Percentiles rank a stretch among this genome's conserved stretches.
These are phyloP conservation scores for Drosophila hamatofila DNA, from an alignment of 2,888 invertebrate genomes.

Conservation along the genomic window DNA sequence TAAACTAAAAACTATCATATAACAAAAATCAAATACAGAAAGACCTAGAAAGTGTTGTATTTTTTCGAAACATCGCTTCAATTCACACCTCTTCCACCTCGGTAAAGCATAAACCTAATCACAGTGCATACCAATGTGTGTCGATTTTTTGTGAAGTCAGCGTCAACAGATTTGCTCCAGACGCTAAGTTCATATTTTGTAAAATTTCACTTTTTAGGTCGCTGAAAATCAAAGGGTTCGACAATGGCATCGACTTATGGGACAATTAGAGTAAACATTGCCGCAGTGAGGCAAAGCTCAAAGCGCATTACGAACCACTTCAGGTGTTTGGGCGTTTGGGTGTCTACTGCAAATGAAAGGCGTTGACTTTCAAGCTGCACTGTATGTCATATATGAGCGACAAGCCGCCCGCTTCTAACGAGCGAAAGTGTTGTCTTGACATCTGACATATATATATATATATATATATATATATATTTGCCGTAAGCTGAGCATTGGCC, in stretches of 20 bases:
- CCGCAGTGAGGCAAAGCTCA: constrained; percentile 38
- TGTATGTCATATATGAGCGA: constrained; percentile 28
- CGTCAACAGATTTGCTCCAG: constrained; percentile 5
- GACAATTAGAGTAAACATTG: constrained; percentile 67
- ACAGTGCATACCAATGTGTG: not conserved
- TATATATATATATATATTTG: constrained; percentile 8
- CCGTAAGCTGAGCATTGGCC: constrained; percentile 29
- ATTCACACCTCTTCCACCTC: not conserved
- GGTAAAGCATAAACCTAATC: not conserved
- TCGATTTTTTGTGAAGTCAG: not conserved
- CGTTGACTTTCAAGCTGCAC: constrained; percentile 50
- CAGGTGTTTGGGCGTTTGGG: constrained; percentile 33
- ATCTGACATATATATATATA: constrained; percentile 9
- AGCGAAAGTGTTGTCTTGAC: constrained; percentile 73
- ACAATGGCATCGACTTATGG: constrained; percentile 43
- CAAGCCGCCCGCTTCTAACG: constrained; percentile 75
- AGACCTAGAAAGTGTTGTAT: not conserved
- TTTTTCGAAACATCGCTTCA: not conserved
- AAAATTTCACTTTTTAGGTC: constrained; percentile 59
- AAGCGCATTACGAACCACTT: constrained; percentile 65
- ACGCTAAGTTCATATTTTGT: constrained; percentile 16
- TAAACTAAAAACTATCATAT: not conserved
- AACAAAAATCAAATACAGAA: not conserved
- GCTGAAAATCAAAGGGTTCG: constrained; percentile 47
- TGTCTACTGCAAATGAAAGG: constrained; percentile 53